phyloP scores from a whole-genome alignment of 2,888 invertebrate species.

The Deroplatys truncata region DNA sequence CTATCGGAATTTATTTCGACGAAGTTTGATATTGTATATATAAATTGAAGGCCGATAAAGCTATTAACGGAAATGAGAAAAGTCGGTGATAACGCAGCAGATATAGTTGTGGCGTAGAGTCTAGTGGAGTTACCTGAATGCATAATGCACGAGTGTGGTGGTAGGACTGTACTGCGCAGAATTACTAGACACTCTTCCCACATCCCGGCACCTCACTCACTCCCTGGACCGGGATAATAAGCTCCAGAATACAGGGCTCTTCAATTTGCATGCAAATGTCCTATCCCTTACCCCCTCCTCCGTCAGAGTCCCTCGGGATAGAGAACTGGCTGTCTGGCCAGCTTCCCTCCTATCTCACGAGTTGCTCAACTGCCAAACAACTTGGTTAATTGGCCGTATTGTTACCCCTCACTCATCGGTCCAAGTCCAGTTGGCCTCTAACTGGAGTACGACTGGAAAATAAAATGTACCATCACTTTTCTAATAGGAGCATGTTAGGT shows the following conservation, averaged over 20 bases:
- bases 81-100: neutral
- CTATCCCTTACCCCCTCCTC: neutral
- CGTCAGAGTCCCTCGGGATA: neutral
- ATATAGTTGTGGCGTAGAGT: neutral
- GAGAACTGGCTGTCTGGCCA: neutral
- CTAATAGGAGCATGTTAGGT: too few species aligned
- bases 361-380: constrained; percentile 19
- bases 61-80: neutral
- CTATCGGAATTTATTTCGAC: too few species aligned
- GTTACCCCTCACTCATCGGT: neutral
- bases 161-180: neutral
- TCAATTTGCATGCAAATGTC: constrained; percentile 31
- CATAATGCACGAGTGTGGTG: constrained; percentile 2
- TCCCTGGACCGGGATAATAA: constrained; percentile 28
- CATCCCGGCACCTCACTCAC: constrained; percentile 8
- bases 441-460: too few species aligned
- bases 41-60: neutral
- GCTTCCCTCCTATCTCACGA: neutral
- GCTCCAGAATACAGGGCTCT: constrained; percentile 30
- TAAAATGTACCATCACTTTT: too few species aligned
- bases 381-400: constrained; percentile 14
- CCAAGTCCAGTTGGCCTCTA: neutral
- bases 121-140: neutral
- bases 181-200: constrained; percentile 9
- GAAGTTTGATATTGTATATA: too few species aligned